phyloP scores from a whole-genome alignment of 2,797 vertebrate species.

The Lutjanus argentimaculatus region DNA sequence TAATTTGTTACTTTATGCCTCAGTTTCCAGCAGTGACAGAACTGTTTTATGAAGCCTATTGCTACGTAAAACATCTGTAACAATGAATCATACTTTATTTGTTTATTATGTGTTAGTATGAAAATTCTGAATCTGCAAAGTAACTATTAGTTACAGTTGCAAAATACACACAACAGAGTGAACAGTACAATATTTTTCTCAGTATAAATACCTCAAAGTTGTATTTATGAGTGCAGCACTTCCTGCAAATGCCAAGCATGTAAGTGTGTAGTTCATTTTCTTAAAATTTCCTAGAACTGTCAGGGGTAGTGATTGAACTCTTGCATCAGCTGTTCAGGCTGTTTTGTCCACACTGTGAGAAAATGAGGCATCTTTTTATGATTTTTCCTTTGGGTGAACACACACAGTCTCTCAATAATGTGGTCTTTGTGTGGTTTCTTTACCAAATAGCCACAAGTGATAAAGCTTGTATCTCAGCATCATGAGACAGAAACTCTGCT shows the following conservation, averaged over 20 bases:
- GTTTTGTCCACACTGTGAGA: neutral
- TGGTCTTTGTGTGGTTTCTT: slow-evolving; percentile 48
- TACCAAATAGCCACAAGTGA: slow-evolving; percentile 37
- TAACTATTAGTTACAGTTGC: neutral
- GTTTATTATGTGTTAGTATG: no score
- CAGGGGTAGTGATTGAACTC: neutral
- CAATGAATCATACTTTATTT: neutral
- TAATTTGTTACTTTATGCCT: no score
- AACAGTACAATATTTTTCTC: neutral
- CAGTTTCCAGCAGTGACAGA: no score
- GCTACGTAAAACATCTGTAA: no score
- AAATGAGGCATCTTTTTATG: neutral
- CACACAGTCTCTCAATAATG: slow-evolving; percentile 29
- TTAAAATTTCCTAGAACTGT: neutral
- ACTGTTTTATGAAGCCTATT: no score
- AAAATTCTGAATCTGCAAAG: neutral
- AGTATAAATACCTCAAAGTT: no score
- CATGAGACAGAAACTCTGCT: slow-evolving; percentile 30
- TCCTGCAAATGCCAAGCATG: neutral
- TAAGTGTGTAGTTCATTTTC: neutral
- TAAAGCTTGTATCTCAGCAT: slow-evolving; percentile 13
- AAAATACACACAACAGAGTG: neutral
- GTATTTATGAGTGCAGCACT: neutral
- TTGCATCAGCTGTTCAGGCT: neutral
- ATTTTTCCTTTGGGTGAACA: neutral